Conservation (phyloP, 2,113 vertebrate species). For the Isurus oxyrinchus region DNA sequence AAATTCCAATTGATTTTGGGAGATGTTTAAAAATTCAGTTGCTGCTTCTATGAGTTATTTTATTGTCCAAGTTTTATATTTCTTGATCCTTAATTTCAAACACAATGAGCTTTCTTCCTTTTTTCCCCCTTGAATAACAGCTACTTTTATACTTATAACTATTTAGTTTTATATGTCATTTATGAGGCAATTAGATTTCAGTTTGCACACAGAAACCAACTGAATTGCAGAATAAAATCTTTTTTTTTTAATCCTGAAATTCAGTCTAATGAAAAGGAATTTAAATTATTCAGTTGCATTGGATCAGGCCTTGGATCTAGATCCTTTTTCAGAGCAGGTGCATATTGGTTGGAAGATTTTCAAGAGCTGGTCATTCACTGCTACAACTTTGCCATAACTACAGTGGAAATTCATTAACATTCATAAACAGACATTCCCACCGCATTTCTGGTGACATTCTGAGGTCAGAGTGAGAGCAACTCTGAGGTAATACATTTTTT, state of each 20-base stretch:
- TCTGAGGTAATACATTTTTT: too few species aligned
- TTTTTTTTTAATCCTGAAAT: background rate
- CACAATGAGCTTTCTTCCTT: background rate
- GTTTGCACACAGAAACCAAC: background rate
- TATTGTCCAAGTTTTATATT: background rate
- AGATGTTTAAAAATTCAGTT: background rate
- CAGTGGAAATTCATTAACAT: background rate
- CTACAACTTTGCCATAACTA: background rate
- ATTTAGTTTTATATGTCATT: background rate
- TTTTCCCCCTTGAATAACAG: background rate
- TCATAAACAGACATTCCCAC: background rate
- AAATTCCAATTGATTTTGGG: background rate
- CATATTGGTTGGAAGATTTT: background rate
- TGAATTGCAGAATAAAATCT: background rate
- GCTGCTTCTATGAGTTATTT: background rate
- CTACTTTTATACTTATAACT: background rate
- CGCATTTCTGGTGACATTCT: background rate
- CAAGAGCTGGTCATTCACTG: background rate
- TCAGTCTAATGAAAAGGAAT: background rate
- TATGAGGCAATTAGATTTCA: background rate
- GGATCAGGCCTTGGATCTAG: background rate
- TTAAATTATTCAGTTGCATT: background rate
- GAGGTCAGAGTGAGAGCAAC: background rate
- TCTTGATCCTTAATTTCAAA: background rate
- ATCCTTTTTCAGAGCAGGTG: background rate